Evolutionary conservation across 1,140 invertebrate species (phyloP), one percentile per base, ranked within the genome.

Genomic region (Drosophila mauritiana): DNA sequence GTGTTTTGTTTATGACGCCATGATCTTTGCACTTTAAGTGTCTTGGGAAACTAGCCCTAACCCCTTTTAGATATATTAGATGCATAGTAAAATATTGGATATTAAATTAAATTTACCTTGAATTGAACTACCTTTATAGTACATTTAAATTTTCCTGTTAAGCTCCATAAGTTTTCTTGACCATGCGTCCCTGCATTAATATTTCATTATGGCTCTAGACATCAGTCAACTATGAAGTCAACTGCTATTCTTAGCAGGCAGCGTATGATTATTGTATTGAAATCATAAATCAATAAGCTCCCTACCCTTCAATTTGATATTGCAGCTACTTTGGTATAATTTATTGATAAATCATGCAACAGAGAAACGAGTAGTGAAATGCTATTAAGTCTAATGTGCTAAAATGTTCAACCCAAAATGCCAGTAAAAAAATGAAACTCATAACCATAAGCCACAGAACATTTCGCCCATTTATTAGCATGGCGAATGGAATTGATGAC

Each of bases 401-500:
- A 76, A 76, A 67, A 75, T 42, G 37, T 76, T 58, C 43, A 67
- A 57, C 53, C 25, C 10, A 36, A 73, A 73, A 74, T 34, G 22
- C 13, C 37, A n/a, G 40, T 48, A 54, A 49, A 61, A 53, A 22
- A 53, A 39, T 43, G n/a, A n/a, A n/a, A n/a, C 39, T 36, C 49
- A 61, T 52, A 54, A 54, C 36, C 45, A 49, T 31, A 49, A 15
- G 36, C 36, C 62, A 70, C 36, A 64, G 51, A 36, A 40, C 67
- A 70, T 49, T 70, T 67, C 48, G 31, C 40, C 36, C 17, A 43
- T 45, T 68, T 27, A 74, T 74, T 74, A 74, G 72, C 70, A 64
- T 56, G 37, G 31, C 45, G 36, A 76, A 58, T 27, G 52, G 17
- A 51, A 25, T 12, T 22, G 42, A 63, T 88, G 79, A 79, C 39